Evolutionary conservation across 2,113 vertebrate genomes (phyloP), one percentile per base, ranked within the genome.

Genomic region (Eleginops maclovinus): DNA sequence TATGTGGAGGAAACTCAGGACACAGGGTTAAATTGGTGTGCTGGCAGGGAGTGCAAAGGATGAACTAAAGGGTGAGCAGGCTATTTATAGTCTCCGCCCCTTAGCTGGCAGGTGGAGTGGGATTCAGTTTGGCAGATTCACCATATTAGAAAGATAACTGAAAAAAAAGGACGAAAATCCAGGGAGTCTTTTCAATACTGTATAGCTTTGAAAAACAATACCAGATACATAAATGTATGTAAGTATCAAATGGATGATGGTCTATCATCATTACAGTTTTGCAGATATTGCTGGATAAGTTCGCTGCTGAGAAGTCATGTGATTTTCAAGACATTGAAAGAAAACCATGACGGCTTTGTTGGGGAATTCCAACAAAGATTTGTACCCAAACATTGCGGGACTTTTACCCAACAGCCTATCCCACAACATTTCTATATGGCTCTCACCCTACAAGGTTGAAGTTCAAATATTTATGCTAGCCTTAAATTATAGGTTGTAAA

Each of bases 321-420:
- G 15, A n/a, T 26, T 49, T 19, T 56, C 3, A 28, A 26, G 43
- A 44, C 26, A 60, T 0, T 28, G 47, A 72, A 80, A 79, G 44
- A 22, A 36, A 72, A 44, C 1, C 43, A 21, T 22, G 1, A 16
- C 17, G 1, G 16, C 31, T 31, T 31, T 31, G 31, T 31, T 31
- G 41, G 74, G 46, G 21, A 67, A 28, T 40, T 72, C 17, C 15
- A n/a, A 69, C 16, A 13, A 46, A 68, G 31, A 53, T 0, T 3
- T 21, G n/a, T 31, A 11, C 1, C 3, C 2, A 9, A 6, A 5
- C 9, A n/a, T 28, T 4, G 15, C 0, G 7, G 14, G 56, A 24
- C 19, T 21, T 62, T 43, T 10, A 3, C 7, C 36, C 22, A n/a
- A n/a, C n/a, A n/a, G n/a, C n/a, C n/a, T n/a, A n/a, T n/a, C n/a